Evolutionary conservation across 2,113 vertebrate genomes (phyloP), one percentile per base, ranked within the genome.

Genomic region (Machaerirhynchus nigripectus): DNA sequence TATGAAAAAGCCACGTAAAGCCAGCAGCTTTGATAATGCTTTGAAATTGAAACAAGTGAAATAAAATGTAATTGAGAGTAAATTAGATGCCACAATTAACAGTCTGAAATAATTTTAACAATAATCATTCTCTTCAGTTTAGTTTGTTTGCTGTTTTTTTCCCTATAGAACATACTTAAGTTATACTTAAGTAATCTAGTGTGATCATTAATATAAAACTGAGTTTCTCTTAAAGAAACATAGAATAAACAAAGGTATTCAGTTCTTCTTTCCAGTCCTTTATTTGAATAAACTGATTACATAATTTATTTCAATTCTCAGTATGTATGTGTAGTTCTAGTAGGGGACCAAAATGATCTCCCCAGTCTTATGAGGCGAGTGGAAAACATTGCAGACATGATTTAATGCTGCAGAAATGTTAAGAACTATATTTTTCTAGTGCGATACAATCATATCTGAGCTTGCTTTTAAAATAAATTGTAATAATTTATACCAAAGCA

Each of bases 1-100:
- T 28, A 57, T 73, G 57, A 79, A 92, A 93, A 95, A 96, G 84
- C 63, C 73, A 68, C 24, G 26, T 85, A 95, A 90, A 92, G 81
- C 78, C 83, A 89, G 78, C 39, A 73, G 46, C 7, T 88, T 87
- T 90, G 69, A 80, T 79, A 89, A 22, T 52, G 61, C 50, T 90
- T 92, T 77, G 59, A 91, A 95, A 88, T 30, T 23, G 24, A 84
- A 92, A 88, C 12, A 84, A 90, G 22, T 24, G 42, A 67, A 95
- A 90, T 44, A 39, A 77, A 95, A 93, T 28, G 28, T 39, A 77
- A 52, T 42, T 61, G 50, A 68, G 44, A 67, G 28, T 78, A 30
- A 81, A 91, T 78, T 74, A 53, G 22, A 71, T 15, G 18, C 9
- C 52, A 60, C 19, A 69, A 81, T 46, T 89, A 73, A 82, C 63